These are phyloP conservation scores for Sarotherodon lohbergeri DNA, from an alignment of 2,113 vertebrate species.

Conservation along the genomic window DNA sequence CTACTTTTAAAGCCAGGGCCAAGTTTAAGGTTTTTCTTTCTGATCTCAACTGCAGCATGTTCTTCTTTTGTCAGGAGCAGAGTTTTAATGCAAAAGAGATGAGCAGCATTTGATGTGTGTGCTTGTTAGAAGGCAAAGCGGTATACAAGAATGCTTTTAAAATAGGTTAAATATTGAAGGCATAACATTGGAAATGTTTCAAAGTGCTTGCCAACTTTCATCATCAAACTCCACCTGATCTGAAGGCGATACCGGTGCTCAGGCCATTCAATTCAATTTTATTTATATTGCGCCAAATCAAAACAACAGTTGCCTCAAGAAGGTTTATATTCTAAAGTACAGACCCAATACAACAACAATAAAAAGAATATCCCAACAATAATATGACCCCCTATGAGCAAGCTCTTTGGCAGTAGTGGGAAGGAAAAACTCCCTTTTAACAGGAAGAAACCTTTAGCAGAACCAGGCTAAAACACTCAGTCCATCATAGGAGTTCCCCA, in stretches of 20 bases:
- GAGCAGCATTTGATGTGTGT: background rate
- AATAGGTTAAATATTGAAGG: background rate
- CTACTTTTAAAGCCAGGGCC: background rate
- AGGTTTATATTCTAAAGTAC: background rate
- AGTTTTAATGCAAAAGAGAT: background rate
- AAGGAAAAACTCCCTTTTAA: background rate
- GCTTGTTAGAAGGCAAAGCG: background rate
- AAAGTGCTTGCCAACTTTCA: background rate
- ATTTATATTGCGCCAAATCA: background rate
- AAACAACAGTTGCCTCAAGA: background rate
- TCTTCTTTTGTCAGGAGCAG: background rate
- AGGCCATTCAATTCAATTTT: background rate
- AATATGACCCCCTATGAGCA: background rate
- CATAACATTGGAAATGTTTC: background rate
- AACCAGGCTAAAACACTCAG: background rate
- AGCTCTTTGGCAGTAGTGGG: background rate
- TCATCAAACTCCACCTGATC: background rate
- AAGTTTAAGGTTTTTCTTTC: background rate
- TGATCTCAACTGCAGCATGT: background rate
- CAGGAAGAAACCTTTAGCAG: background rate
- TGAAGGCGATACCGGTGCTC: background rate
- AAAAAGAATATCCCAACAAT: background rate
- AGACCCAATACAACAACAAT: background rate
- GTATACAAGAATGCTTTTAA: background rate
- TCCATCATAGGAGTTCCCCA: background rate